Evolutionary conservation across 1,140 invertebrate genomes (phyloP).

Genomic region (Popillia japonica): DNA sequence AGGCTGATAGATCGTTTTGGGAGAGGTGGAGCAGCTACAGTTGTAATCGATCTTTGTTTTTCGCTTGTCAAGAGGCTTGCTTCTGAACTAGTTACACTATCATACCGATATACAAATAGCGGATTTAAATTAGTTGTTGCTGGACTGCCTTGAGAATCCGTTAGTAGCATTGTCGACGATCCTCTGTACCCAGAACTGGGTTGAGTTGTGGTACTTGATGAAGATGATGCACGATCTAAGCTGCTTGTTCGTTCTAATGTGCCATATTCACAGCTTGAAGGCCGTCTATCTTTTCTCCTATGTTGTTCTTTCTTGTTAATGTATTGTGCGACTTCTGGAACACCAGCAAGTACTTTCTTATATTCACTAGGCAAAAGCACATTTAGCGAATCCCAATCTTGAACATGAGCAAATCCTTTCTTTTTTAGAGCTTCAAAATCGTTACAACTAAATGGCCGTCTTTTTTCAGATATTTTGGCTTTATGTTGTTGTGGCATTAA

Average conservation of each 20-base stretch:
- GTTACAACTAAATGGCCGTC: constrained; percentile 82
- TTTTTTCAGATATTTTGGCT: constrained; percentile 50
- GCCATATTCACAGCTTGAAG: constrained; percentile 70
- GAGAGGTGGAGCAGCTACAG: constrained; percentile 63
- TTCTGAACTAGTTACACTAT: constrained; percentile 75
- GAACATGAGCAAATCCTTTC: constrained; percentile 81
- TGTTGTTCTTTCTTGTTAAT: constrained; percentile 65
- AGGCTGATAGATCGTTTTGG: constrained; percentile 73
- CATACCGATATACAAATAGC: constrained; percentile 83
- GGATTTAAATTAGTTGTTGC: constrained; percentile 69
- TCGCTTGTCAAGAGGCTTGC: constrained; percentile 68
- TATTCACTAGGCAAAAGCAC: constrained; percentile 86
- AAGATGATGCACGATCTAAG: constrained; percentile 71
- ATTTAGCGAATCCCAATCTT: constrained; percentile 91
- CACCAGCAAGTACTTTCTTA: constrained; percentile 74
- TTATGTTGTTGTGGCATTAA: constrained; percentile 54
- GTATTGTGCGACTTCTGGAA: constrained; percentile 75
- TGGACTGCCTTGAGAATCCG: constrained; percentile 74
- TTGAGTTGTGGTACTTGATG: constrained; percentile 78
- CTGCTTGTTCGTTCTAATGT: constrained; percentile 55
- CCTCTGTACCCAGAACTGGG: constrained; percentile 86
- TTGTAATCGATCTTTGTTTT: constrained; percentile 62
- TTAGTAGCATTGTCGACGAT: constrained; percentile 82
- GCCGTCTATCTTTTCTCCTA: constrained; percentile 58
- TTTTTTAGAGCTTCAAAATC: constrained; percentile 83